These are phyloP conservation scores for Daktulosphaira vitifoliae DNA, from an alignment of 1,140 invertebrate genomes.

Conservation along the genomic window DNA sequence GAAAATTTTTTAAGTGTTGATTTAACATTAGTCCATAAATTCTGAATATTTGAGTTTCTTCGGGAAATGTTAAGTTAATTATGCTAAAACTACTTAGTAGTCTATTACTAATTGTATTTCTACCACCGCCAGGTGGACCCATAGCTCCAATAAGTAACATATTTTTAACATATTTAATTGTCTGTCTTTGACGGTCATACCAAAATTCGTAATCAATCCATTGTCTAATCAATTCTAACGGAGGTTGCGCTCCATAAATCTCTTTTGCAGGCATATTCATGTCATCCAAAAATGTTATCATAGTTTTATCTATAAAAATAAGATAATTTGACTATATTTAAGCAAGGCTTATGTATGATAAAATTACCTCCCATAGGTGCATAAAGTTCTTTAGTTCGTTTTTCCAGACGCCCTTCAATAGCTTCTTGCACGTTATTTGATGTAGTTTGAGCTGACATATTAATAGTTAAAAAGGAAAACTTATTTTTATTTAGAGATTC, in stretches of 20 bases:
- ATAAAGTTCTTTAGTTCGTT: slow-evolving; percentile 60
- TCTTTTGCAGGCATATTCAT: slow-evolving; percentile 86
- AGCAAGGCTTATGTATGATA: too few species aligned
- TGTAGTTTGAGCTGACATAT: slow-evolving; percentile 78
- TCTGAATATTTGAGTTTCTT: slow-evolving; percentile 61
- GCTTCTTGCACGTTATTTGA: slow-evolving; percentile 66
- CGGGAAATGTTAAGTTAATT: slow-evolving; percentile 73
- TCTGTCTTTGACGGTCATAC: slow-evolving; percentile 40
- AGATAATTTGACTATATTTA: too few species aligned
- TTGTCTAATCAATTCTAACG: slow-evolving; percentile 71
- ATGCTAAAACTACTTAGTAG: slow-evolving; percentile 69
- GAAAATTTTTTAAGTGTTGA: slow-evolving; percentile 50
- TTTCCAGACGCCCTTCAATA: slow-evolving; percentile 87
- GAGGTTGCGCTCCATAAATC: slow-evolving; percentile 73
- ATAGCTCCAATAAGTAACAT: slow-evolving; percentile 68
- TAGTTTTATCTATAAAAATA: slow-evolving; percentile 59
- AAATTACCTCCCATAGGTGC: not conserved
- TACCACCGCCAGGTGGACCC: slow-evolving; percentile 70
- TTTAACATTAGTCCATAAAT: slow-evolving; percentile 76
- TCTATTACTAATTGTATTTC: slow-evolving; percentile 63
- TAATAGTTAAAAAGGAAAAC: slow-evolving; percentile 62
- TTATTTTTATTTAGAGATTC: slow-evolving; percentile 51
- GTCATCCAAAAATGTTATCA: slow-evolving; percentile 79
- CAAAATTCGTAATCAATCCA: slow-evolving; percentile 82
- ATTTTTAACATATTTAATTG: slow-evolving; percentile 47